These are phyloP conservation scores for Atethmia centrago DNA, from an alignment of 2,888 invertebrate species.

Conservation along the genomic window DNA sequence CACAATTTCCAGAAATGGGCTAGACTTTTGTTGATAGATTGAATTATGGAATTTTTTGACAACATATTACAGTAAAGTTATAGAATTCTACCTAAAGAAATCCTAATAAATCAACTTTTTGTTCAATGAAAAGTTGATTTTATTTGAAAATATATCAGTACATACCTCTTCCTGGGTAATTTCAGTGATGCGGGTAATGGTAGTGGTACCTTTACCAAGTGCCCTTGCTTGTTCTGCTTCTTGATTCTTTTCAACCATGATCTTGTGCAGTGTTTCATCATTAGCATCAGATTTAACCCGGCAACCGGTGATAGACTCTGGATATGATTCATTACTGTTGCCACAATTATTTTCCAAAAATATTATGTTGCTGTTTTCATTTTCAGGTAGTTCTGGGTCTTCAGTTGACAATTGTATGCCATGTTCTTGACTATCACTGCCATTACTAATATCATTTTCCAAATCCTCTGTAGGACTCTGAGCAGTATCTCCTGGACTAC, in stretches of 20 bases:
- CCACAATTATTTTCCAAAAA: constrained; percentile 67
- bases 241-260: constrained; percentile 61
- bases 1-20: not conserved
- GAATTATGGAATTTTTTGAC: not conserved
- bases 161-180: constrained; percentile 55
- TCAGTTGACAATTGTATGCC: constrained; percentile 43
- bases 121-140: not conserved
- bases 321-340: constrained; percentile 73
- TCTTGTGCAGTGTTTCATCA: constrained; percentile 56
- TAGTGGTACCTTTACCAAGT: constrained; percentile 50
- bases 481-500: constrained; percentile 39
- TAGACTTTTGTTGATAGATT: not conserved
- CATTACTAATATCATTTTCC: constrained; percentile 60
- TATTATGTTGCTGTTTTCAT: constrained; percentile 64
- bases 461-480: constrained; percentile 53
- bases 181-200: constrained; percentile 51
- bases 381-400: constrained; percentile 45
- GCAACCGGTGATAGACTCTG: constrained; percentile 67
- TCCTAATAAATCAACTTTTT: not conserved
- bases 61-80: not conserved
- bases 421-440: constrained; percentile 51
- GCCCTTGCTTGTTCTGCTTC: constrained; percentile 52
- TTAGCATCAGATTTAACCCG: constrained; percentile 66
- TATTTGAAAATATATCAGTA: not conserved
- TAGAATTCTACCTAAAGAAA: not conserved